Percentiles rank a stretch among this genome's conserved stretches.
Conservation (phyloP, 2,797 vertebrate genomes). For the Siniperca obscura region DNA sequence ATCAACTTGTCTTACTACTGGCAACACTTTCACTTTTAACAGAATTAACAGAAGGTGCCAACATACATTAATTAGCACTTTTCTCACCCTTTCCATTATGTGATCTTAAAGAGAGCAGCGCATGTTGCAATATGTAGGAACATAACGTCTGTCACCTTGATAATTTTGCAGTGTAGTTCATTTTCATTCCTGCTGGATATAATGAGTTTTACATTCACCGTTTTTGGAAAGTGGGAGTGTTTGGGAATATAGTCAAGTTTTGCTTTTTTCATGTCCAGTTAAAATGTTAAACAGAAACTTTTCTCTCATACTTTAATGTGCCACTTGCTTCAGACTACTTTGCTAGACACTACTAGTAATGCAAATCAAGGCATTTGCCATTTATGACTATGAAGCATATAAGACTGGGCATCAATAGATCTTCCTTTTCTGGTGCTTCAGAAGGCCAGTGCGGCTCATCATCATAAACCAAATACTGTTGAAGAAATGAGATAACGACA, state of each 20-base stretch:
- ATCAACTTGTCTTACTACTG: constrained; percentile 53
- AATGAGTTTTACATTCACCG: constrained; percentile 82
- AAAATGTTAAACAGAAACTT: constrained; percentile 76
- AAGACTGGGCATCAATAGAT: constrained; percentile 46
- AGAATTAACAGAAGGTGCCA: constrained; percentile 58
- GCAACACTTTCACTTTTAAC: constrained; percentile 46
- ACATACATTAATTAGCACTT: constrained; percentile 68
- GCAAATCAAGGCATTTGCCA: constrained; percentile 55
- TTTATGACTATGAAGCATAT: constrained; percentile 49
- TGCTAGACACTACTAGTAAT: constrained; percentile 52
- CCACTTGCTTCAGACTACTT: constrained; percentile 66
- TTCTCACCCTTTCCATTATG: constrained; percentile 76
- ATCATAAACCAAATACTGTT: constrained; percentile 19
- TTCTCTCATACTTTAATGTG: constrained; percentile 65
- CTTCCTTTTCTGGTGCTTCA: constrained; percentile 36
- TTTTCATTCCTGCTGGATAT: constrained; percentile 79
- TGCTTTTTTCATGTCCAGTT: constrained; percentile 64
- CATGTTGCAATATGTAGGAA: constrained; percentile 70
- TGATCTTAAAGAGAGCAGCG: constrained; percentile 64
- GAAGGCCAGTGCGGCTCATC: constrained; percentile 18
- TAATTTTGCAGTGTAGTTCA: constrained; percentile 74
- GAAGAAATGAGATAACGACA: constrained; percentile 29
- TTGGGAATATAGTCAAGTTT: constrained; percentile 71
- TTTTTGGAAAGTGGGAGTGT: constrained; percentile 77
- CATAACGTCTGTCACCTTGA: constrained; percentile 81